Evolutionary conservation across 2,888 invertebrate species (phyloP).

Genomic region (Myopa tessellatipennis): DNA sequence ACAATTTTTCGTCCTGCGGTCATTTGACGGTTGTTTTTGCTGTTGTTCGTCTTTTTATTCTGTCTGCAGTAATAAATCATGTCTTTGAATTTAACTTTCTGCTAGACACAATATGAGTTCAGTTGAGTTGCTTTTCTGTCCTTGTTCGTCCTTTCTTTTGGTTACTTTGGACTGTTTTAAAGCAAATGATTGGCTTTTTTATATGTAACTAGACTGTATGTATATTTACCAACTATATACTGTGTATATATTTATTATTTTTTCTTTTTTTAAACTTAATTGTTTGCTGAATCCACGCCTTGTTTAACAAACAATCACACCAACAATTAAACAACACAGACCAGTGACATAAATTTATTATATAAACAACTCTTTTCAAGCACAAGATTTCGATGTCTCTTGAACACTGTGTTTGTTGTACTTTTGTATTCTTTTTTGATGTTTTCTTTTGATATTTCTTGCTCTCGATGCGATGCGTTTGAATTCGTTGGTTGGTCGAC

Average conservation of each 20-base stretch:
- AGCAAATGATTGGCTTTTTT: too few species aligned
- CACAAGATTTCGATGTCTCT: conserved; percentile 1
- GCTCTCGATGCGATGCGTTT: conserved; percentile 13
- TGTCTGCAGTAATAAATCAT: conserved; percentile 18
- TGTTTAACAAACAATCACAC: not conserved
- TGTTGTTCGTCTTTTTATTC: not conserved
- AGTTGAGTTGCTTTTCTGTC: conserved; percentile 1
- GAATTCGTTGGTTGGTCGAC: conserved; percentile 58
- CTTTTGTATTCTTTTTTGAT: not conserved
- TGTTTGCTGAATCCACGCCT: too few species aligned
- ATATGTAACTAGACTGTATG: too few species aligned
- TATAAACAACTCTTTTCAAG: not conserved
- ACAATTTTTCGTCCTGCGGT: not conserved
- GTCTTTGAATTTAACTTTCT: not conserved
- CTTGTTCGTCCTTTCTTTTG: not conserved
- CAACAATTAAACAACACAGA: not conserved
- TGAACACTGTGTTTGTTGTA: not conserved
- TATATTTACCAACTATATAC: too few species aligned
- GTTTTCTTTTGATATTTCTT: not conserved
- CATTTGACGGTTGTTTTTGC: not conserved
- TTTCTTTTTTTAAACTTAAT: too few species aligned
- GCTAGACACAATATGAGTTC: not conserved
- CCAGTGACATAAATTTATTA: not conserved
- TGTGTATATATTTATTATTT: too few species aligned
- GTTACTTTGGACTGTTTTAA: too few species aligned